Conservation (phyloP, 2,888 invertebrate species). For the Patella pellucida region DNA sequence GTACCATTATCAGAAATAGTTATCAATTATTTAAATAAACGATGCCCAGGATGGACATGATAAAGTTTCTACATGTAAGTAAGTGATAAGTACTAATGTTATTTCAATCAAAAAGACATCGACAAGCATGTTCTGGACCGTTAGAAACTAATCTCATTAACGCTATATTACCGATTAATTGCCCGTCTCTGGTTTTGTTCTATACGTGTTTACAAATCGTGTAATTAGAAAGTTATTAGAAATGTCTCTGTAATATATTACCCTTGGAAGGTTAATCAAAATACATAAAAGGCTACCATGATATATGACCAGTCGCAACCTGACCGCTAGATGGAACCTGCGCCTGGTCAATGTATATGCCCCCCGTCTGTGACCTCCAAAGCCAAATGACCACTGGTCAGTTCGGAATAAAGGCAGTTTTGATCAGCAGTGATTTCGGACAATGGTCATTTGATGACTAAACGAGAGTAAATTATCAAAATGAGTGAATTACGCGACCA, state of each 20-base stretch:
- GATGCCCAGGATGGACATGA: too few species aligned
- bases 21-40: too few species aligned
- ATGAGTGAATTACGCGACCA: constrained; percentile 7
- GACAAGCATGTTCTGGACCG: neutral
- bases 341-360: neutral
- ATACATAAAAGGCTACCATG: constrained; percentile 3
- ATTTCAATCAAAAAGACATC: neutral
- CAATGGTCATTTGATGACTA: neutral
- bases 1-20: too few species aligned
- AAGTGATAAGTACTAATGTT: neutral
- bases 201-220: constrained; percentile 10
- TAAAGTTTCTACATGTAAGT: too few species aligned
- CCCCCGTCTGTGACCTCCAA: neutral
- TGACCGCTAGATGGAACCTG: constrained; percentile 9
- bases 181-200: neutral
- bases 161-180: neutral
- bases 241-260: neutral
- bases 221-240: constrained; percentile 9
- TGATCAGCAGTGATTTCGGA: neutral
- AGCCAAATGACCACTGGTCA: constrained; percentile 5
- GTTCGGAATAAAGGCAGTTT: neutral
- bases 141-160: constrained; percentile 4
- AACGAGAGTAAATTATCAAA: constrained; percentile 2
- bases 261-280: constrained; percentile 9
- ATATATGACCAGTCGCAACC: neutral